Conservation (phyloP, 2,888 invertebrate species). For the Eumerus sabulonum region DNA sequence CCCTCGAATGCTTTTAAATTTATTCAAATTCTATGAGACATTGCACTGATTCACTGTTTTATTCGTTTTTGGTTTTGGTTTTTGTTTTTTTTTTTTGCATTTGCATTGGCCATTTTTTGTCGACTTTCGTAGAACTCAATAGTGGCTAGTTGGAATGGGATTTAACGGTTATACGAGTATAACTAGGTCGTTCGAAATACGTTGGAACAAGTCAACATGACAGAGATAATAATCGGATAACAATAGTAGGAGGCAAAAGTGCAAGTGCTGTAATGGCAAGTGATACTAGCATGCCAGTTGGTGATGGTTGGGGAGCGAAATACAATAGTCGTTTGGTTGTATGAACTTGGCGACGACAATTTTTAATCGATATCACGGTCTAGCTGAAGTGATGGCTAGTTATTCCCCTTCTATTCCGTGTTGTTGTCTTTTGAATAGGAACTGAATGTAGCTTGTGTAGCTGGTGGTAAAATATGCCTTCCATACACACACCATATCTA, state of each 20-base stretch:
- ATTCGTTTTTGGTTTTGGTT: too few species aligned
- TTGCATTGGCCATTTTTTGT: too few species aligned
- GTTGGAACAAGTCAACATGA: background rate
- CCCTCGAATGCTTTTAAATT: slow-evolving; percentile 24
- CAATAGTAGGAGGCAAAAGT: slow-evolving; percentile 19
- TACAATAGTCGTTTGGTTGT: too few species aligned
- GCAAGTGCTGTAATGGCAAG: slow-evolving; percentile 21
- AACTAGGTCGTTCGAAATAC: too few species aligned
- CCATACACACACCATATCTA: slow-evolving; percentile 42
- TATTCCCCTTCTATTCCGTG: background rate
- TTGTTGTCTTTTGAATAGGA: slow-evolving; percentile 9
- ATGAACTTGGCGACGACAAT: slow-evolving; percentile 48
- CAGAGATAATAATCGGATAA: background rate
- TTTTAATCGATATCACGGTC: slow-evolving; percentile 50
- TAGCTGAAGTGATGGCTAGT: background rate
- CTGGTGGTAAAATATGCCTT: background rate
- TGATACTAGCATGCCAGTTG: background rate
- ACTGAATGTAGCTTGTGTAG: background rate
- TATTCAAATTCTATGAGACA: slow-evolving; percentile 30
- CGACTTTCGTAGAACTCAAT: slow-evolving; percentile 27
- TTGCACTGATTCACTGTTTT: slow-evolving; percentile 37
- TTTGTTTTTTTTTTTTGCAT: too few species aligned
- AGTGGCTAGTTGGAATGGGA: too few species aligned
- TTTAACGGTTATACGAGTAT: too few species aligned
- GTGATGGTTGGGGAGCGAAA: too few species aligned